Conservation (phyloP, 53 echinoderm and acorn worm genomes). For the Patiria pectinifera region DNA sequence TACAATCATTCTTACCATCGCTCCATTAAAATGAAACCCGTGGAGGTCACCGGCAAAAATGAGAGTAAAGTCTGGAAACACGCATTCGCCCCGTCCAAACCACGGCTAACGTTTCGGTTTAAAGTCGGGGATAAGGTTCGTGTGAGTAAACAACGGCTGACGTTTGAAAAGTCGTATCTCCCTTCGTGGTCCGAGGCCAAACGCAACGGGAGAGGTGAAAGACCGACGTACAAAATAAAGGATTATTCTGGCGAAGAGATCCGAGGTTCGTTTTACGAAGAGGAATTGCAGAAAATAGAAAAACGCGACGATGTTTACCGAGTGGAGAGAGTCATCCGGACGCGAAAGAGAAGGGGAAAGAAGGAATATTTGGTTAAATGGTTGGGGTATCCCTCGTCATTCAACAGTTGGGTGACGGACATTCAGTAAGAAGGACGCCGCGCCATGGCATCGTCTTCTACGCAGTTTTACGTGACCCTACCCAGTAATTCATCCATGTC, state of each 20-base stretch:
- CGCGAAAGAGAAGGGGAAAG: constrained; percentile 41
- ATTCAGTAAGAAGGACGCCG: constrained; percentile 31
- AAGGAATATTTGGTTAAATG: constrained; percentile 70
- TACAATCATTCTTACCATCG: constrained; percentile 70
- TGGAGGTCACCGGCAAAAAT: constrained; percentile 70
- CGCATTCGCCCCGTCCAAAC: constrained; percentile 20
- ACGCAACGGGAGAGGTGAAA: neutral
- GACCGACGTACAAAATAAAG: constrained; percentile 59
- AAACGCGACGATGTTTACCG: constrained; percentile 52
- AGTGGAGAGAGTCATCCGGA: constrained; percentile 63
- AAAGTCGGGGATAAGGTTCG: constrained; percentile 56
- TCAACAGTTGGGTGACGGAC: constrained; percentile 71
- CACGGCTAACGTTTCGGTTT: neutral
- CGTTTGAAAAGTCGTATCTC: no score
- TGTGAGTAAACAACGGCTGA: constrained; percentile 37
- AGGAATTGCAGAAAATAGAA: constrained; percentile 55
- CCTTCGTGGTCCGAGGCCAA: constrained; percentile 23
- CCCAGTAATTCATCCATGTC: constrained; percentile 50
- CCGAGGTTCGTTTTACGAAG: constrained; percentile 65
- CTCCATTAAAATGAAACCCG: no score
- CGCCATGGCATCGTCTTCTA: neutral
- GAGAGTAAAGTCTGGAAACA: constrained; percentile 66
- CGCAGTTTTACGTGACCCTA: constrained; percentile 64
- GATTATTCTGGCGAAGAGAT: constrained; percentile 62
- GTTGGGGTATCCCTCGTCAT: constrained; percentile 59